Evolutionary conservation across 2,888 invertebrate species (phyloP), one percentile per base, ranked within the genome.

Genomic region (Eilema depressum): DNA sequence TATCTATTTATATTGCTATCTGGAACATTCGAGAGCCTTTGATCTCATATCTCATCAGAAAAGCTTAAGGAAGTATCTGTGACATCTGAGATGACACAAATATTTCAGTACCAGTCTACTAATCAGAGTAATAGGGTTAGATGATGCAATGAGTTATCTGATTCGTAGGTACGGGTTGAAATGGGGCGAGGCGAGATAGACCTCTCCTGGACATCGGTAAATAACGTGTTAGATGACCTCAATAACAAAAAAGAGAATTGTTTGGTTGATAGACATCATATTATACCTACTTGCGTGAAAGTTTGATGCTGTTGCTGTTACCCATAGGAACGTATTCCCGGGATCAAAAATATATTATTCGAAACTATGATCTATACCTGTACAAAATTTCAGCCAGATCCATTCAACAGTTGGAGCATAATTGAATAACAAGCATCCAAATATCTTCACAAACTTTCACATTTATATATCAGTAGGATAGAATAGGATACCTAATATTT

Each of bases 31-130:
- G 53, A n/a, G 53, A n/a, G 53, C n/a, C 20, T 53, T 53, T 53
- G 53, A 53, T 53, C 53, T 53, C 53, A 20, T 53, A 53, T 53
- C 53, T 53, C 53, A 53, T 53, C 53, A 53, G 53, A 53, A 53
- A 53, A 53, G 53, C 53, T 53, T 53, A 53, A 20, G 53, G 53
- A 53, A 53, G 53, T 53, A n/a, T 53, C n/a, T 53, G 20, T 47
- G 47, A 47, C 20, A 47, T 53, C 53, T n/a, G n/a, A n/a, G 53
- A 53, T 53, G 10, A 53, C n/a, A 53, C 53, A 53, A 10, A 53
- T 53, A 53, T 53, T 53, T 53, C 53, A 53, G n/a, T 53, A 17
- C 20, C 53, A 53, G 53, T n/a, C n/a, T 7, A n/a, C 10, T 53
- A 53, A 53, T 53, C 53, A 53, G 53, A 53, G 53, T 53, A 47